Base-by-base conservation (phyloP, 2,888 invertebrate species). In the Euproctis similis region DNA sequence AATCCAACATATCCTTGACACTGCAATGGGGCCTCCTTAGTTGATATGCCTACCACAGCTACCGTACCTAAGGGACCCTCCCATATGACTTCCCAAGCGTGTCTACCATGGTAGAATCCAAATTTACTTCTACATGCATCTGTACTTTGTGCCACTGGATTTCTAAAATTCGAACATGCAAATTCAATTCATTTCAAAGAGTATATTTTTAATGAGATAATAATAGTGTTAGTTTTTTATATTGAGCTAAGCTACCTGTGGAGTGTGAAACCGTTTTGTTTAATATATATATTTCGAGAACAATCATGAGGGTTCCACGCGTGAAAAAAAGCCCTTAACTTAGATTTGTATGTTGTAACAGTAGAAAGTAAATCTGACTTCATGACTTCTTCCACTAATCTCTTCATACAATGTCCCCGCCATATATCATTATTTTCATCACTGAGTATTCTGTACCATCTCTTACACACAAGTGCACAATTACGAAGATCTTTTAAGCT, bases 51-150 rank as follows among this genome's bases (percentile, higher is more conserved):
- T 59, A 99, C 92, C 22, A 98, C 97, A 22, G 98, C 98, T 11
- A 98, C 98, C 2, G 98, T 99, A 6, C 98, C 98, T 37, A 98
- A 80, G 2, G 98, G 98, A 8, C 98, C 98, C 85, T 97, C 97
- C 97, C 97, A 98, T 74, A 96, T 95, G 5, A 98, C 93, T 84
- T 98, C 97, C 98, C 98, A 98, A 12, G 96, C 94, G 80, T 98
- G 98, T 40, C 97, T 88, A 5, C 97, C 98, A 64, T 92, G 90
- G 54, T 91, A 87, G 71, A 97, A 97, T 1, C 97, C 95, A 58
- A 95, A 90, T 88, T 95, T 98, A 46, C 89, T 94, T 76, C 93
- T 89, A 51, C 92, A 93, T 44, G 95, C 97, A 84, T 99, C 98
- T 34, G 98, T 98, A 77, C 97, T 97, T 81, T 98, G 98, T 20